Percentiles rank a stretch among this genome's conserved stretches.
These are phyloP conservation scores for Dasypolia templi DNA, from an alignment of 2,888 invertebrate genomes.

Conservation along the genomic window DNA sequence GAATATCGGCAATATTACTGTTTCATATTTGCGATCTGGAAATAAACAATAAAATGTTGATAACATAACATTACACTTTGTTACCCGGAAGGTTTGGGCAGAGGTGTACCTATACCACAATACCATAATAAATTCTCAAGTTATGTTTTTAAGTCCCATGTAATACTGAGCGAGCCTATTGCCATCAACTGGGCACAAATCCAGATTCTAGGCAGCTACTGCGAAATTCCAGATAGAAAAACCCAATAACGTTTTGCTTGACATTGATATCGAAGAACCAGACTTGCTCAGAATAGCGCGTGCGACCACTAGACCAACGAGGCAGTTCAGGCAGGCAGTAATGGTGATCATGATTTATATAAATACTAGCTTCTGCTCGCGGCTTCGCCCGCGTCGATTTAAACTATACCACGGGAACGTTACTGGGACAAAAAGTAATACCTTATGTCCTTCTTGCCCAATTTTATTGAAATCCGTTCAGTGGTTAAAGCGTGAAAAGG, in stretches of 20 bases:
- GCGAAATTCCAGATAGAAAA: not conserved
- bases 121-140: not conserved
- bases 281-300: no score
- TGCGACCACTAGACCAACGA: no score
- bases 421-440: no score
- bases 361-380: no score
- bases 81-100: not conserved
- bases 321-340: not conserved
- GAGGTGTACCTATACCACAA: not conserved
- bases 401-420: no score
- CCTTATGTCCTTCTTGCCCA: no score
- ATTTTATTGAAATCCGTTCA: no score
- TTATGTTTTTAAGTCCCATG: not conserved
- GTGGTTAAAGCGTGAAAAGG: no score
- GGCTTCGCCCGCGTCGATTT: no score
- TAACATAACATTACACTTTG: not conserved
- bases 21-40: slow-evolving; percentile 98
- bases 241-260: no score
- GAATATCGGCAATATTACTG: slow-evolving; percentile 99
- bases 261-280: no score
- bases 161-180: not conserved
- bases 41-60: slow-evolving; percentile 55
- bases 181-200: not conserved
- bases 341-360: not conserved
- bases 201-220: not conserved